phyloP scores from a whole-genome alignment of 92 coral and sea anemone genomes.

The Muricea muricata region DNA sequence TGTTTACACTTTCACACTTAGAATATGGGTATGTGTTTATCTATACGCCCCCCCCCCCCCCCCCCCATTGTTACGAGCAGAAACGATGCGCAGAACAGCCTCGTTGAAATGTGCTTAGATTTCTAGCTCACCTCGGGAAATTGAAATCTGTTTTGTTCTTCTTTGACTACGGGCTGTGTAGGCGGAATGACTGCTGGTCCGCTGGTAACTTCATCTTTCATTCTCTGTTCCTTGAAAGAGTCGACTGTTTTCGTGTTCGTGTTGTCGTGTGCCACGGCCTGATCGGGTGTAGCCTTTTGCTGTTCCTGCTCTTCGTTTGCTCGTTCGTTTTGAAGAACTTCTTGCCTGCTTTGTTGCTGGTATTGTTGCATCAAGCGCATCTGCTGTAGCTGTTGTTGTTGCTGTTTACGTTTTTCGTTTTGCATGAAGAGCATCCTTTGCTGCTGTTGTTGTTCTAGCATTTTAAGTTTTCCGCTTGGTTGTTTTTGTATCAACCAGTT shows the following conservation, averaged over 20 bases:
- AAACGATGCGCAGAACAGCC: too few relatives aligned
- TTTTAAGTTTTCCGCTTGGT: too few relatives aligned
- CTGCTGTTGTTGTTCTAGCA: neutral
- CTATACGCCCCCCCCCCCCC: too few relatives aligned
- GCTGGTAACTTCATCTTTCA: neutral
- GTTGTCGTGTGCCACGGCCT: neutral
- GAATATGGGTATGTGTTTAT: too few relatives aligned
- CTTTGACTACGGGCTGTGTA: neutral
- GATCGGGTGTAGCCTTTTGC: constrained; percentile 15
- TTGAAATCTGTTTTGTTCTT: constrained; percentile 14
- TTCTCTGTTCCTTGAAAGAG: neutral
- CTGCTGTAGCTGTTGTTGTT: constrained; percentile 20
- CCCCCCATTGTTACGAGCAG: too few relatives aligned
- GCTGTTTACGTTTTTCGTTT: constrained; percentile 30
- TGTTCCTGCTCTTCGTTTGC: constrained; percentile 29
- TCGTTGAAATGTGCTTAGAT: too few relatives aligned
- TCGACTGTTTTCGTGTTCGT: neutral
- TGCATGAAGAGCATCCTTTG: constrained; percentile 54
- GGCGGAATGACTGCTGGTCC: neutral
- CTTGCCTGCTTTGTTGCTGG: constrained; percentile 23
- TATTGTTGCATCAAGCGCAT: constrained; percentile 29
- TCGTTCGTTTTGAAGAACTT: constrained; percentile 40
- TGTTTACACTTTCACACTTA: too few relatives aligned
- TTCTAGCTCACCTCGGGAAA: constrained; percentile 8
- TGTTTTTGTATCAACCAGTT: too few relatives aligned